A percentile compares a stretch with the other conserved stretches of the same genome.
Conservation (phyloP, 2,113 vertebrate species). For the Microtus pennsylvanicus region DNA sequence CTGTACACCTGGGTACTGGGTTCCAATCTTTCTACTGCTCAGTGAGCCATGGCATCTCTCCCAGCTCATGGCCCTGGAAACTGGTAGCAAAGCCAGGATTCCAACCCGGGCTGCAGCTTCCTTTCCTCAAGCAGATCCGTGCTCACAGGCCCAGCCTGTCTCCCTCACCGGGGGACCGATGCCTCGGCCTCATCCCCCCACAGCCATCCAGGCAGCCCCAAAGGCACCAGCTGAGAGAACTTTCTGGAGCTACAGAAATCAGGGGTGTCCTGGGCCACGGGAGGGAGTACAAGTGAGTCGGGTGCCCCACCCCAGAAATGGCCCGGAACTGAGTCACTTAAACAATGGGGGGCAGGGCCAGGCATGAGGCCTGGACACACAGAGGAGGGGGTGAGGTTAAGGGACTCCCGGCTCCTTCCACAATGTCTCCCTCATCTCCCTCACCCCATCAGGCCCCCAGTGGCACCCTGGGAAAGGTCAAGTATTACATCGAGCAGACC, state of each 20-base stretch:
- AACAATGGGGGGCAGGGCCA: fast-evolving
- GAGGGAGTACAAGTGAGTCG: not conserved
- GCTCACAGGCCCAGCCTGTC: not conserved
- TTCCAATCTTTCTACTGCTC: not conserved
- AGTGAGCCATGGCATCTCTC: not conserved
- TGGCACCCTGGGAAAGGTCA: constrained; percentile 76
- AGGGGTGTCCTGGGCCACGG: not conserved
- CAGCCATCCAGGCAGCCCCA: not conserved
- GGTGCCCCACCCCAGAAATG: not conserved
- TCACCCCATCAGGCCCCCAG: not conserved
- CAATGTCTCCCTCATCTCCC: not conserved
- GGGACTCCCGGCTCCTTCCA: not conserved
- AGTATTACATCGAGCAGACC: constrained; percentile 64
- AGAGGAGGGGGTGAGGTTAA: not conserved
- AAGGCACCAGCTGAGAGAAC: not conserved
- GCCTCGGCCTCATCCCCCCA: no score
- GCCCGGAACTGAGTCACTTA: not conserved
- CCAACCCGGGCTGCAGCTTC: no score
- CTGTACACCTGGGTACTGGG: fast-evolving
- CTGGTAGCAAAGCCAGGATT: not conserved
- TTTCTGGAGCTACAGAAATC: not conserved
- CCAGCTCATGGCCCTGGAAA: not conserved
- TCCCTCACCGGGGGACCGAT: not conserved
- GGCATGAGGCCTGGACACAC: fast-evolving
- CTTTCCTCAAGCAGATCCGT: not conserved